Conservation (phyloP, 1,140 invertebrate species). For the Drosophila insularis region DNA sequence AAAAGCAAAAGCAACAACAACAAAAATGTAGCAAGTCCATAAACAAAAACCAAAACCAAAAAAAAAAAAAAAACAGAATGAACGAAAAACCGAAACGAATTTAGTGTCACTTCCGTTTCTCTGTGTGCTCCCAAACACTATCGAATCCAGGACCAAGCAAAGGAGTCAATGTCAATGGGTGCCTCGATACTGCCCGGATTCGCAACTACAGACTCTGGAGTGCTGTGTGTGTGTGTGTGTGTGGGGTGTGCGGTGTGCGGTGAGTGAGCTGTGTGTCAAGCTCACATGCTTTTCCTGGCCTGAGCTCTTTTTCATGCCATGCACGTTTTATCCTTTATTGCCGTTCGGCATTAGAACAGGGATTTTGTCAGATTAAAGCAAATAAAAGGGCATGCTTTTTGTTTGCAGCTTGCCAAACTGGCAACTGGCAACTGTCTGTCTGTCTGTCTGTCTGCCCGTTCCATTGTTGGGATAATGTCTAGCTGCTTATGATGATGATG, state of each 20-base stretch:
- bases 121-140: conserved; percentile 66
- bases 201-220: background rate
- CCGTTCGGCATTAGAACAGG: conserved; percentile 75
- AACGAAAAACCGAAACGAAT: conserved; percentile 70
- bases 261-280: conserved; percentile 1
- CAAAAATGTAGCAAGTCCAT: conserved; percentile 3
- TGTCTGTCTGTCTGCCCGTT: background rate
- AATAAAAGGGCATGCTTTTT: conserved; percentile 75
- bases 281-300: conserved; percentile 10
- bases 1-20: background rate
- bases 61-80: conserved; percentile 15
- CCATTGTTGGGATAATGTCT: background rate
- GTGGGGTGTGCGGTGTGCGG: background rate
- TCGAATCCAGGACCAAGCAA: conserved; percentile 40
- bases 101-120: conserved; percentile 78
- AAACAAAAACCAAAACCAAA: conserved; percentile 28
- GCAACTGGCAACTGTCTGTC: conserved; percentile 18
- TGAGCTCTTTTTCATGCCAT: conserved; percentile 63
- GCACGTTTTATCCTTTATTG: conserved; percentile 80
- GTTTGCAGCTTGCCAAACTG: conserved; percentile 52
- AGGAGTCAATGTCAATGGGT: background rate
- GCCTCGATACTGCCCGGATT: background rate
- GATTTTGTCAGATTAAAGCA: conserved; percentile 78
- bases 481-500: conserved; percentile 18
- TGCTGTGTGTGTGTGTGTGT: background rate